A percentile compares a stretch with the other conserved stretches of the same genome.
Evolutionary conservation across 2,113 vertebrate species (phyloP).

Genomic region (Menidia beryllina): DNA sequence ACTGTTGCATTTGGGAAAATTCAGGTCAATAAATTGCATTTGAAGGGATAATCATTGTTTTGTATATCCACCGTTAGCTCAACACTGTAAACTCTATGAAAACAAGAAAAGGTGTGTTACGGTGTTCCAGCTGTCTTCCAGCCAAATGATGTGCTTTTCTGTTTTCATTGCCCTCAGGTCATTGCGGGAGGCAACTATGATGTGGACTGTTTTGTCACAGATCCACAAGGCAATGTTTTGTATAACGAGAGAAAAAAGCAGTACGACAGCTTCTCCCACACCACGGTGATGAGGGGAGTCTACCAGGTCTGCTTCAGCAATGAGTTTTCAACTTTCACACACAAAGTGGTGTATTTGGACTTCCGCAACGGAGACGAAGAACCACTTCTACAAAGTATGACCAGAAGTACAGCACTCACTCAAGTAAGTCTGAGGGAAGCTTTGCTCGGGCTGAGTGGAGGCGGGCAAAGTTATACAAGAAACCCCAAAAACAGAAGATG

Average conservation of each 20-base stretch:
- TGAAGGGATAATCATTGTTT: background rate
- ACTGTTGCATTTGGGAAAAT: too few species aligned
- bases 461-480: background rate
- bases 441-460: background rate
- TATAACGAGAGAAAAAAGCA: conserved; percentile 90
- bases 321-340: conserved; percentile 92
- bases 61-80: background rate
- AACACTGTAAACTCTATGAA: background rate
- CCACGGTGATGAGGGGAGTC: conserved; percentile 77
- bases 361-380: conserved; percentile 86
- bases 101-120: background rate
- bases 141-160: background rate
- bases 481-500: too few species aligned
- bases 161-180: conserved; percentile 78
- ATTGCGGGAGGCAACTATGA: conserved; percentile 93
- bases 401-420: conserved; percentile 84
- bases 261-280: conserved; percentile 89
- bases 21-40: too few species aligned
- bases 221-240: conserved; percentile 82
- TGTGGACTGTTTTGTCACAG: conserved; percentile 89
- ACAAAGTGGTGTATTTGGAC: conserved; percentile 90
- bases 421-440: conserved; percentile 83
- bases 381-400: conserved; percentile 84
- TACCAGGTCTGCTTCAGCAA: conserved; percentile 95
- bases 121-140: background rate